Percentiles rank a stretch among this genome's conserved stretches.
Conservation (phyloP, 2,888 invertebrate species). For the Synanthedon tipuliformis region DNA sequence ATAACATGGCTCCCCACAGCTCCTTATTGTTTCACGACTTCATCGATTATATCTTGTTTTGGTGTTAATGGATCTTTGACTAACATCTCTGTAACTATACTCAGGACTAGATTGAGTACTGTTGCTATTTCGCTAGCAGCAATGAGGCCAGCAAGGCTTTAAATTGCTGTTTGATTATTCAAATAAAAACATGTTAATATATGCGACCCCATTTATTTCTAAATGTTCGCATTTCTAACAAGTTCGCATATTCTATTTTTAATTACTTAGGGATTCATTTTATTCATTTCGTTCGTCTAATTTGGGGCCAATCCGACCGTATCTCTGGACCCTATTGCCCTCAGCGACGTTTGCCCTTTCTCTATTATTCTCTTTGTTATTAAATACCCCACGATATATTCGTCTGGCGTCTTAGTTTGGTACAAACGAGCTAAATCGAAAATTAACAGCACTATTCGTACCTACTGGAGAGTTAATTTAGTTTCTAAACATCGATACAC, state of each 20-base stretch:
- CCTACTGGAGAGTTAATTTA: not conserved
- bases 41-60: constrained; percentile 48
- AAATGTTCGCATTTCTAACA: too few relatives aligned
- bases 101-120: constrained; percentile 12
- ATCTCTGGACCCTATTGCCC: constrained; percentile 21
- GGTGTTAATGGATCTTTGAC: constrained; percentile 49
- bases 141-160: too few relatives aligned
- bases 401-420: constrained; percentile 20
- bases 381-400: constrained; percentile 26
- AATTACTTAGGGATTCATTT: constrained; percentile 39
- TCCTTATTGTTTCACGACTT: constrained; percentile 48
- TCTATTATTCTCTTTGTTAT: constrained; percentile 28
- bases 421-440: constrained; percentile 4
- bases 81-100: constrained; percentile 27
- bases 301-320: constrained; percentile 31
- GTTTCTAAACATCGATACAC: not conserved
- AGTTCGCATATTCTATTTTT: constrained; percentile 47
- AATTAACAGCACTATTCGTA: too few relatives aligned
- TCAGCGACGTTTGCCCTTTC: constrained; percentile 25
- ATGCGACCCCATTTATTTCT: constrained; percentile 5
- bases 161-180: too few relatives aligned
- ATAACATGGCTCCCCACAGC: constrained; percentile 46
- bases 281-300: constrained; percentile 37
- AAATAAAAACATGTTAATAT: not conserved
- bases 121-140: not conserved